phyloP scores from a whole-genome alignment of 2,888 invertebrate genomes.

The Nineta flava region DNA sequence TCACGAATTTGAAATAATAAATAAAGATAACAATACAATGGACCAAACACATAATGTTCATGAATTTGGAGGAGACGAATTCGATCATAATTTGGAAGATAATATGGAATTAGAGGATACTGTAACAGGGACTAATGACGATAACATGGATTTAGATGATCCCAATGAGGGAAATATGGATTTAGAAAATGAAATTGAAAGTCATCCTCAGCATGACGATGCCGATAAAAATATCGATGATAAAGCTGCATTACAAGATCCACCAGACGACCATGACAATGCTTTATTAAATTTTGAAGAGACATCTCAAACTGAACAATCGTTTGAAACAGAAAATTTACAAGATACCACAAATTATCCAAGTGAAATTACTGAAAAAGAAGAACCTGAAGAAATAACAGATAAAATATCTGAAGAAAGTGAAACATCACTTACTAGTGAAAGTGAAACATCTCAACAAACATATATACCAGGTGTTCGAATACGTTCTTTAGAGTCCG shows the following conservation, averaged over 20 bases:
- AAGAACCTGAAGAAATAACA: not conserved
- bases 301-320: not conserved
- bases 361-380: not conserved
- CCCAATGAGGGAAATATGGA: not conserved
- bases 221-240: not conserved
- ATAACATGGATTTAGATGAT: not conserved
- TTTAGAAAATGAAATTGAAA: not conserved
- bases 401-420: not conserved
- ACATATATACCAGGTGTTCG: not conserved
- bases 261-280: too few relatives aligned
- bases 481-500: slow-evolving; percentile 2
- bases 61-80: too few relatives aligned
- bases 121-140: not conserved
- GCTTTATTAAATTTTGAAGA: too few relatives aligned
- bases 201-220: not conserved
- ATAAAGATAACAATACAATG: not conserved
- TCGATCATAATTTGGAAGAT: not conserved
- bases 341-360: not conserved
- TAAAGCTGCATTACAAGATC: not conserved
- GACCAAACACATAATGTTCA: not conserved
- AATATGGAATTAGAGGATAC: not conserved
- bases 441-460: not conserved
- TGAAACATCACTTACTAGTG: not conserved
- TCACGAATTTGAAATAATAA: slow-evolving; percentile 6
- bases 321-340: not conserved